phyloP scores from a whole-genome alignment of 2,888 invertebrate genomes.

The Dynastes grantii region DNA sequence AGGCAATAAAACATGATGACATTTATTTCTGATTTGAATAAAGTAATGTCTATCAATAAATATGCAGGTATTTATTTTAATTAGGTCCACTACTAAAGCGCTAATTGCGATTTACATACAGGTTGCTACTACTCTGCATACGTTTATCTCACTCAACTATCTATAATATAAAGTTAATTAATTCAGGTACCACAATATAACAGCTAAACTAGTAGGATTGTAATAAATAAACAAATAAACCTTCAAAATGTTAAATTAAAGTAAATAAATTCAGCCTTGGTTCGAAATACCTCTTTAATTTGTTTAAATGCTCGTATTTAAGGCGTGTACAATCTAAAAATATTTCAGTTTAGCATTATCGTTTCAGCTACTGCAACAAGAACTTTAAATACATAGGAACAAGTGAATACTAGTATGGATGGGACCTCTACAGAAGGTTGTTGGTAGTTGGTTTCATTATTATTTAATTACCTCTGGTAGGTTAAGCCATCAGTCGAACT shows the following conservation, averaged over 20 bases:
- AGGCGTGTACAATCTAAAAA: not conserved
- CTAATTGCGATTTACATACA: too few relatives aligned
- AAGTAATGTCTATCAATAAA: not conserved
- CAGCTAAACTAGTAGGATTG: not conserved
- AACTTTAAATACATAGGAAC: too few relatives aligned
- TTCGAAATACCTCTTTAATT: not conserved
- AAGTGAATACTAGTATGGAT: too few relatives aligned
- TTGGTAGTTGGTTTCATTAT: too few relatives aligned
- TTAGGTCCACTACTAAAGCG: constrained; percentile 2
- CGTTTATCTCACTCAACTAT: not conserved
- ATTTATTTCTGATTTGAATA: constrained; percentile 11
- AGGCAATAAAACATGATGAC: not conserved
- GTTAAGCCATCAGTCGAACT: too few relatives aligned
- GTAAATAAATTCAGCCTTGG: not conserved
- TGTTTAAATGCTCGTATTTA: not conserved
- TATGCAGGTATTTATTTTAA: constrained; percentile 2
- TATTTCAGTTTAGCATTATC: too few relatives aligned
- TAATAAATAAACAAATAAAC: constrained; percentile 2
- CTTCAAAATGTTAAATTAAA: not conserved
- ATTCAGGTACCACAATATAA: not conserved
- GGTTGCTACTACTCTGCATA: not conserved
- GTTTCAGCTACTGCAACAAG: too few relatives aligned
- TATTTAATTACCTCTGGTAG: too few relatives aligned
- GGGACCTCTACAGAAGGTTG: too few relatives aligned
- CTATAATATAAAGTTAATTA: not conserved